Base-by-base conservation (phyloP, 1,140 invertebrate species). In the Drosophila quadrilineata region DNA sequence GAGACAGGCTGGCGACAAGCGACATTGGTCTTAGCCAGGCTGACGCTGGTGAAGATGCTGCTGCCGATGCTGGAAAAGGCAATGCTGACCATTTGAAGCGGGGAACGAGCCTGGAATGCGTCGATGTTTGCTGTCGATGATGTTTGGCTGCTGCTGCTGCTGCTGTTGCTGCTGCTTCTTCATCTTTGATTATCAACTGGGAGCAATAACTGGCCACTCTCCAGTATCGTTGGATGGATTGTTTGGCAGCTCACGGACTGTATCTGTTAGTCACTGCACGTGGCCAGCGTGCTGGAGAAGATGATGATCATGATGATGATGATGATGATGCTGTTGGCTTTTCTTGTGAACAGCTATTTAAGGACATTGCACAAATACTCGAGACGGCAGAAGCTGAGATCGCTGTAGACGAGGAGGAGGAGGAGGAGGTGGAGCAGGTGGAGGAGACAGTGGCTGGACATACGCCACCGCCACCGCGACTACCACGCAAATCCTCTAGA, bases 1-100 rank as follows among this genome's bases (percentile, higher is more conserved):
- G 84, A 87, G 84, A 87, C 84, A 87, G 65, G 84, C 84, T 87
- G 84, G 84, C 84, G 84, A 87, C 84, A 86, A 75, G n/a, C 71
- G 29, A 31, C 29, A 67, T 71, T 48, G 66, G 43, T 35, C 35
- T 21, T 46, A 31, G 31, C 40, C 38, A 35, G 59, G 52, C 40
- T 46, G 58, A 10, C 31, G 36, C 43, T 35, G 33, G 6, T 36
- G 40, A 3, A 52, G 38, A n/a, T n/a, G n/a, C n/a, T n/a, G n/a
- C n/a, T n/a, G n/a, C n/a, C n/a, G n/a, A n/a, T n/a, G 29, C 80
- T 80, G 74, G 52, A 79, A 74, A 85, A 85, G 79, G 79, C 80
- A 85, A 77, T 60, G 62, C 57, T 85, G 68, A 72, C 80, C 80
- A 85, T 85, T 79, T 84, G 62, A 36, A 79, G 71, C 59, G 58